Percentiles rank a stretch among this genome's conserved stretches.
phyloP scores from a whole-genome alignment of 2,113 vertebrate genomes.

The Panthera uncia region DNA sequence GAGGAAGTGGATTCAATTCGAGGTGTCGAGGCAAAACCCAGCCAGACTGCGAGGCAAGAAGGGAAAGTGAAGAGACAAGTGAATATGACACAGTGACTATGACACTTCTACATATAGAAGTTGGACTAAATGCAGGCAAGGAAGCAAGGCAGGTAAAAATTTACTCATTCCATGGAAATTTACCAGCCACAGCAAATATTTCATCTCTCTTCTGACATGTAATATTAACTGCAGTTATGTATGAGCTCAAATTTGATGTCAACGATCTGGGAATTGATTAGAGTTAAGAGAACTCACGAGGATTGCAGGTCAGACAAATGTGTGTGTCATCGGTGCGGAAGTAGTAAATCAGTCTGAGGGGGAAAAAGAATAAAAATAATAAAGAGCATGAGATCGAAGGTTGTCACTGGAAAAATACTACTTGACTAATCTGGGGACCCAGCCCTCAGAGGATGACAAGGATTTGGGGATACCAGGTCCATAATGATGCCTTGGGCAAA shows the following conservation, averaged over 20 bases:
- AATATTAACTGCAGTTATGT: constrained; percentile 32
- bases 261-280: constrained; percentile 47
- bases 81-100: neutral
- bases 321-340: neutral
- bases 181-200: neutral
- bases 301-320: constrained; percentile 38
- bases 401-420: neutral
- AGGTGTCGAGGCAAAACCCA: neutral
- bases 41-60: neutral
- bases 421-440: neutral
- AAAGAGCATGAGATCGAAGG: neutral
- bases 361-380: neutral
- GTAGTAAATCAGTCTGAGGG: constrained; percentile 15
- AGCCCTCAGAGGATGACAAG: neutral
- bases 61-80: neutral
- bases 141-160: neutral
- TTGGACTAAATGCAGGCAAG: neutral
- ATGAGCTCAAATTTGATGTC: constrained; percentile 44
- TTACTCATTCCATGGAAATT: neutral
- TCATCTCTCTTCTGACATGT: constrained; percentile 15
- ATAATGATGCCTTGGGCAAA: neutral
- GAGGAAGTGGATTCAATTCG: neutral
- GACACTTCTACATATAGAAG: neutral
- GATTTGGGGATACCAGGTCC: neutral
- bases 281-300: constrained; percentile 30